These are phyloP conservation scores for Shinisaurus crocodilurus DNA, from an alignment of 2,113 vertebrate species.

Conservation along the genomic window DNA sequence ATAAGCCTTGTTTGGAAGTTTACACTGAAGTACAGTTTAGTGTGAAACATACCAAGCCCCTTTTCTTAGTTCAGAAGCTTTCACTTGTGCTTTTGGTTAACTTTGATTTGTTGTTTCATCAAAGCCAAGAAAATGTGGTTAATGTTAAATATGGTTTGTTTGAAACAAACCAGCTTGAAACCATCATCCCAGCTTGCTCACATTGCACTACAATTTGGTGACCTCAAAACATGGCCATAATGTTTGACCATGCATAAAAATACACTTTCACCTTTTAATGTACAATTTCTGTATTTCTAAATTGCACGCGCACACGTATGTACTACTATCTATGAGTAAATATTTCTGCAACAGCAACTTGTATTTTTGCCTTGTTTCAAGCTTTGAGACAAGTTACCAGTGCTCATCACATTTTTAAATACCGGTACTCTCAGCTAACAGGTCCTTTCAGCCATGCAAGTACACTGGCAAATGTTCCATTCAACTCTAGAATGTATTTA, in stretches of 20 bases:
- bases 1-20: background rate
- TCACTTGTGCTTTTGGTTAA: background rate
- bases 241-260: background rate
- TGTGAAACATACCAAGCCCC: background rate
- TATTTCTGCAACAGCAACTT: background rate
- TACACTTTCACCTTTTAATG: background rate
- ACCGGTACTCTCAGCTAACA: background rate
- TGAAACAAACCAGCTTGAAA: background rate
- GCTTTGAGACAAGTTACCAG: background rate
- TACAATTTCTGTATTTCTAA: background rate
- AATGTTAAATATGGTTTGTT: background rate
- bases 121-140: background rate
- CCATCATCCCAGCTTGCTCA: background rate
- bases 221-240: too few species aligned
- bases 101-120: background rate
- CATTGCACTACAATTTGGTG: background rate
- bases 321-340: background rate
- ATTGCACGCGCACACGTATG: background rate
- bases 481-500: slow-evolving; percentile 4
- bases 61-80: background rate
- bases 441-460: slow-evolving; percentile 33
- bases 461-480: background rate
- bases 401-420: background rate
- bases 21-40: background rate
- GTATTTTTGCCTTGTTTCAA: background rate